A percentile compares a stretch with the other conserved stretches of the same genome.
These are phyloP conservation scores for Tanypteryx hageni DNA, from an alignment of 2,888 invertebrate species.

Conservation along the genomic window DNA sequence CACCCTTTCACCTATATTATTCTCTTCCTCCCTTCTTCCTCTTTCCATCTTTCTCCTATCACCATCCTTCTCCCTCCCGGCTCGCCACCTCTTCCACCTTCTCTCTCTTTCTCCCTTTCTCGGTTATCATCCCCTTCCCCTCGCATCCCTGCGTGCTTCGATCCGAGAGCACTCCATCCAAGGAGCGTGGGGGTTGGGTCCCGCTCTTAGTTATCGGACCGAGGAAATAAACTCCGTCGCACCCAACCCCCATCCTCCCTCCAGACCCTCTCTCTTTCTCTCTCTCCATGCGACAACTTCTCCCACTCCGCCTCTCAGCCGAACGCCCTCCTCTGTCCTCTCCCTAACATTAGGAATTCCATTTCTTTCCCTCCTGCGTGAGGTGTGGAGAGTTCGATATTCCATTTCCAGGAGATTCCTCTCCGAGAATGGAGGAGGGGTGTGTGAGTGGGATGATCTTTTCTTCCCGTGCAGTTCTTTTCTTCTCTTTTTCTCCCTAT, in stretches of 20 bases:
- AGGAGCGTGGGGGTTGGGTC: neutral
- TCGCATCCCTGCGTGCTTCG: neutral
- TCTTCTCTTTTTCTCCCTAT: neutral
- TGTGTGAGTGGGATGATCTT: conserved; percentile 31
- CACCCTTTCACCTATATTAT: no score
- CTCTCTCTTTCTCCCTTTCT: neutral
- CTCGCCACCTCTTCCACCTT: neutral
- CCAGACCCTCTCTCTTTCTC: neutral
- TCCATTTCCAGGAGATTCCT: conserved; percentile 55
- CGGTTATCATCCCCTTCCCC: neutral
- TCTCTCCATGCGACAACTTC: conserved; percentile 17
- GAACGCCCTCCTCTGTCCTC: conserved; percentile 31
- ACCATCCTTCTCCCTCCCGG: neutral
- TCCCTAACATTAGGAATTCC: conserved; percentile 40
- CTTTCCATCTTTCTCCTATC: neutral
- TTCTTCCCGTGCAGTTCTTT: neutral
- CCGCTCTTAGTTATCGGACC: conserved; percentile 45
- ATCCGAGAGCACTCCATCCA: neutral
- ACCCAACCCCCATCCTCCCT: neutral
- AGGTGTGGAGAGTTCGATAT: conserved; percentile 46
- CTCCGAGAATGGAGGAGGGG: neutral
- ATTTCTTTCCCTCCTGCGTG: conserved; percentile 50
- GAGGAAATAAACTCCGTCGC: neutral
- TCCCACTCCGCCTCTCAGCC: conserved; percentile 35
- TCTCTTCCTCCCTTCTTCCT: no score